Base-by-base conservation (phyloP, 2,113 vertebrate genomes). In the Nanorana parkeri region DNA sequence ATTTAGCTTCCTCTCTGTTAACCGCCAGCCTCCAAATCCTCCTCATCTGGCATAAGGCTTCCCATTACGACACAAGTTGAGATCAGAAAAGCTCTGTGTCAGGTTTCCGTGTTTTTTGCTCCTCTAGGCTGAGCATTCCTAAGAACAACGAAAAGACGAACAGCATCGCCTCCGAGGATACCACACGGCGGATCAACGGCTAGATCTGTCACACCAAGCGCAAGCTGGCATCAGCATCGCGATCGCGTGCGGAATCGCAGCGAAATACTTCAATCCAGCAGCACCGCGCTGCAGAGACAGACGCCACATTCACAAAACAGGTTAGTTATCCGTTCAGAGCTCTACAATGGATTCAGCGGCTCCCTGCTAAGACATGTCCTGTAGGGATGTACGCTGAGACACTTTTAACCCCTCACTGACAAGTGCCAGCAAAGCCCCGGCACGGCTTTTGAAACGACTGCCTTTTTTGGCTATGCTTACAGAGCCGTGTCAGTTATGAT, bases 61-160 rank as follows among this genome's bases (percentile, higher is more conserved):
- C 68, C 36, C 68, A 47, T 81, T 80, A 80, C 78, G 17, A 71
- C 54, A 80, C 78, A 51, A 69, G 54, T 41, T 68, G 21, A 71
- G 68, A 72, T 71, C 17, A 63, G 67, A 64, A 64, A n/a, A 54
- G n/a, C 77, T 23, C 52, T 79, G 78, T 54, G n/a, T 81, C 78
- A 73, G 58, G 68, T 73, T 81, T 64, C 68, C 61, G 23, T 52
- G 10, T 20, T 51, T 52, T 21, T 24, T 65, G 1, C 3, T 67
- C 32, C 78, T 58, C 52, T 52, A 72, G 78, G 78, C 68, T 64
- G 65, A 26, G 63, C 56, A 81, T 81, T 81, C 78, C 41, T 68
- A 15, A 16, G 52, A 56, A 55, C n/a, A 55, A 80, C n/a, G 67
- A 55, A 55, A 63, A 54, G 67, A 64, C 67, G 3, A 2, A 36